Evolutionary conservation across 2,888 invertebrate genomes (phyloP).

Genomic region (Heliconius cydno): DNA sequence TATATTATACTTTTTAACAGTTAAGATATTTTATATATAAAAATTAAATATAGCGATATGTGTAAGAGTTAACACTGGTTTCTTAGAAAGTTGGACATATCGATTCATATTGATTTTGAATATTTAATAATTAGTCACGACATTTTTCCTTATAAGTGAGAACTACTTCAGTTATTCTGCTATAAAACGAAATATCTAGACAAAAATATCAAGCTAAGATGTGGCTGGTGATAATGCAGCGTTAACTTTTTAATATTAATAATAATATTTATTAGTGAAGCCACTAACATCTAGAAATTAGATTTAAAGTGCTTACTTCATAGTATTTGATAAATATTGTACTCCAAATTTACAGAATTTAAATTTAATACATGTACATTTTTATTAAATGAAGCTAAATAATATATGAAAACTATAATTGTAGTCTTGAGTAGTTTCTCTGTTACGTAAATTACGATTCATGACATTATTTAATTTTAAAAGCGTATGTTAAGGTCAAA

Average conservation of each 20-base stretch:
- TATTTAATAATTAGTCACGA: too few species aligned
- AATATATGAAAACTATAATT: too few species aligned
- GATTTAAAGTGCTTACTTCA: too few species aligned
- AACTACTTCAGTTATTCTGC: not conserved
- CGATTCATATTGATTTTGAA: not conserved
- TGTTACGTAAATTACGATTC: not conserved
- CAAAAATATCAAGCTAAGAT: not conserved
- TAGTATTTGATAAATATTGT: too few species aligned
- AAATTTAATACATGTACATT: too few species aligned
- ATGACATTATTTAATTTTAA: not conserved
- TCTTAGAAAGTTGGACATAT: not conserved
- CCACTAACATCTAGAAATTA: too few species aligned
- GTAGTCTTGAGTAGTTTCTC: not conserved
- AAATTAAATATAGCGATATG: not conserved
- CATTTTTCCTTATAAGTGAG: not conserved
- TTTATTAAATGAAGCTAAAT: too few species aligned
- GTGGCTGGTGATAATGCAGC: not conserved
- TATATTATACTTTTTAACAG: not conserved
- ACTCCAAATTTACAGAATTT: too few species aligned
- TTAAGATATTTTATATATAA: not conserved
- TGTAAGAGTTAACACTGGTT: not conserved
- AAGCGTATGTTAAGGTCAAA: not conserved
- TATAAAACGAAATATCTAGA: not conserved
- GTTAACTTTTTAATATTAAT: too few species aligned
- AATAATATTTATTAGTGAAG: too few species aligned